Evolutionary conservation across 2,888 invertebrate species (phyloP).

Genomic region (Amphipyra berbera): DNA sequence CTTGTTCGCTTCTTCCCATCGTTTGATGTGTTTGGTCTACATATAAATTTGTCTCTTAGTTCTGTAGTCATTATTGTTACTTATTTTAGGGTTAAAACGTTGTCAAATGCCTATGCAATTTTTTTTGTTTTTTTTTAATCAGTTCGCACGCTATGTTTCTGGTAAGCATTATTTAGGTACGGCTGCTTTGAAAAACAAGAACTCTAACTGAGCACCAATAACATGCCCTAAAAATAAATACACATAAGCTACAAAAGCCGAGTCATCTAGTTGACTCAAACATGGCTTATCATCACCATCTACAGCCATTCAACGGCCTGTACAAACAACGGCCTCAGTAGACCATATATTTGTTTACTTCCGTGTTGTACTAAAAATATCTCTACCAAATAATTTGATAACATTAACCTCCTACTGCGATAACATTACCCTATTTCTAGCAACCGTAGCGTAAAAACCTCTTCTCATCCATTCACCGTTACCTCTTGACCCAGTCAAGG

Average conservation of each 20-base stretch:
- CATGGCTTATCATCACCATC: conserved; percentile 29
- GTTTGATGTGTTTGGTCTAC: conserved; percentile 12
- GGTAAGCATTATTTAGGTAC: no score
- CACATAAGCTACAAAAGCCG: conserved; percentile 2
- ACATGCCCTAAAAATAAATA: background rate
- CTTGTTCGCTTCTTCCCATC: conserved; percentile 12
- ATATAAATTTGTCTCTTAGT: conserved; percentile 11
- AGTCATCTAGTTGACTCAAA: conserved; percentile 29
- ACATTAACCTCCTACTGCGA: background rate
- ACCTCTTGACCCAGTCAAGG: conserved; percentile 38
- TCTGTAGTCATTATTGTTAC: no score
- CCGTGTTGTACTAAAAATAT: conserved; percentile 6
- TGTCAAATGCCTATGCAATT: no score
- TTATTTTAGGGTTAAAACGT: no score
- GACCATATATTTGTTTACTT: background rate
- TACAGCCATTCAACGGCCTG: conserved; percentile 10
- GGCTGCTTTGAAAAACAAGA: no score
- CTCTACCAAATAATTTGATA: background rate
- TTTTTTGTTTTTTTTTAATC: no score
- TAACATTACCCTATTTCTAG: conserved; percentile 9
- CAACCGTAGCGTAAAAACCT: conserved; percentile 12
- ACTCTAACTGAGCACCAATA: no score
- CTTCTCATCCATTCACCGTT: conserved; percentile 34
- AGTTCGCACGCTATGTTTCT: no score
- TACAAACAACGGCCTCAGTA: conserved; percentile 13